These are phyloP conservation scores for Mus spicilegus DNA, from an alignment of 2,113 vertebrate genomes.

Conservation along the genomic window DNA sequence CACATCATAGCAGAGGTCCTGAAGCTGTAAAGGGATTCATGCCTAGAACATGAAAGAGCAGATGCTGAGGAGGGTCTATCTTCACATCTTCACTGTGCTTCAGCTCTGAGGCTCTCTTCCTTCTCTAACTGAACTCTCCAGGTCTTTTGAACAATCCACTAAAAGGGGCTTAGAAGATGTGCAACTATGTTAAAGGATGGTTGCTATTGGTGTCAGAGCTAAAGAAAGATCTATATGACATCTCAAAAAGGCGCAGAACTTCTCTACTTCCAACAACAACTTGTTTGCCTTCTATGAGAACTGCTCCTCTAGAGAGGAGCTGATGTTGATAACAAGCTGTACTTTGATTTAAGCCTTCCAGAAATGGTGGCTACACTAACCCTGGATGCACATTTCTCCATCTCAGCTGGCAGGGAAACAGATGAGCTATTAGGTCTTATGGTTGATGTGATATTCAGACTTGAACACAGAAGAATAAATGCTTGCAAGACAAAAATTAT, in stretches of 20 bases:
- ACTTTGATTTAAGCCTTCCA: neutral
- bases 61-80: neutral
- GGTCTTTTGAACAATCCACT: constrained; percentile 3
- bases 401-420: neutral
- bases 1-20: neutral
- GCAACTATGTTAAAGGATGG: constrained; percentile 3
- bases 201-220: constrained; percentile 59
- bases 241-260: constrained; percentile 39
- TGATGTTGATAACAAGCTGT: neutral
- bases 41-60: neutral
- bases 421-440: neutral
- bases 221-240: constrained; percentile 15
- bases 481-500: neutral
- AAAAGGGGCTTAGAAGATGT: constrained; percentile 5
- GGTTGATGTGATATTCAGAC: neutral
- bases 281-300: neutral
- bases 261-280: neutral
- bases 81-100: neutral
- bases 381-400: neutral
- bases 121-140: neutral
- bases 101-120: neutral
- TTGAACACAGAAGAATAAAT: neutral
- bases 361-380: neutral
- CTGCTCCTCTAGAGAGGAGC: neutral
- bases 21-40: neutral